phyloP scores from a whole-genome alignment of 92 coral and sea anemone species.

The Phenganax subtilis region DNA sequence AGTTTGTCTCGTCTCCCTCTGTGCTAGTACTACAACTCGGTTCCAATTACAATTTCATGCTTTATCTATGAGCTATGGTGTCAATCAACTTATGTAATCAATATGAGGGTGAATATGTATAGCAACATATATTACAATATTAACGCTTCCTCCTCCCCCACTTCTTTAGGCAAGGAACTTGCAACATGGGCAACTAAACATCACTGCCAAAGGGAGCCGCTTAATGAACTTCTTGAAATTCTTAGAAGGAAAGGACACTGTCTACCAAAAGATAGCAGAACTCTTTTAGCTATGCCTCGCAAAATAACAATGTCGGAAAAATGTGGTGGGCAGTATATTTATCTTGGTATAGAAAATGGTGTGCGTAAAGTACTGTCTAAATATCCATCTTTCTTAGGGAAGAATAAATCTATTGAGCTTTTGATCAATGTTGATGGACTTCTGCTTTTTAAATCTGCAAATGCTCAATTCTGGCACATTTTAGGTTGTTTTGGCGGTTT shows the following conservation, averaged over 20 bases:
- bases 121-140: too few species aligned
- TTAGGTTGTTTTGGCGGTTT: not conserved
- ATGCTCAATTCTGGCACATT: conserved; percentile 24
- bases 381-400: conserved; percentile 2
- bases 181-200: conserved; percentile 28
- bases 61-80: too few species aligned
- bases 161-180: not conserved
- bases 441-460: conserved; percentile 15
- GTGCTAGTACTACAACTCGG: not conserved
- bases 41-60: too few species aligned
- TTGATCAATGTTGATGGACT: conserved; percentile 23
- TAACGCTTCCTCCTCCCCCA: not conserved
- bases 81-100: too few species aligned
- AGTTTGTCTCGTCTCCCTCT: not conserved
- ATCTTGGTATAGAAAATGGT: conserved; percentile 20
- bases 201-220: not conserved
- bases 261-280: conserved; percentile 23
- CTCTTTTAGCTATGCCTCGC: conserved; percentile 8
- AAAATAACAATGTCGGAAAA: not conserved
- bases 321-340: conserved; percentile 29
- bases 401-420: conserved; percentile 5
- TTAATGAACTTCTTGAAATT: conserved; percentile 17
- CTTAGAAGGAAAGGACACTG: conserved; percentile 10
- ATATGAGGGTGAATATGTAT: too few species aligned
- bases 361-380: not conserved